Base-by-base conservation (phyloP, 2,113 vertebrate species). In the Gymnorhina tibicen region DNA sequence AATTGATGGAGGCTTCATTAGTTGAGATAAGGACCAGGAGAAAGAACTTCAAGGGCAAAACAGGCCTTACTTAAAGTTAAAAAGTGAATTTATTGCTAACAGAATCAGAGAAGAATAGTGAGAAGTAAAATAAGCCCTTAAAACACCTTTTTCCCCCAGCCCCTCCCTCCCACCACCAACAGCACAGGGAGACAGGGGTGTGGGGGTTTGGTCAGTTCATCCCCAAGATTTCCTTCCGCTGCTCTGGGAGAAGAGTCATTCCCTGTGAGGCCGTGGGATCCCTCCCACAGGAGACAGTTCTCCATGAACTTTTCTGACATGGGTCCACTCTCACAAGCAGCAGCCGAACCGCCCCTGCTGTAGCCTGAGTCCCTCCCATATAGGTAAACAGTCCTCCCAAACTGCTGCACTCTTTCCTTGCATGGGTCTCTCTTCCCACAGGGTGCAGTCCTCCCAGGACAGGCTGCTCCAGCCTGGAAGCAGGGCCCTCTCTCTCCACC, bases 261-360 rank as follows among this genome's bases (percentile, higher is more conserved):
- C 20, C 19, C 33, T 15, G 33, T 22, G 32, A 56, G 55, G 11
- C 30, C 11, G 3, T 55, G 30, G 52, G 28, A 17, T 55, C 30
- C 30, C 52, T 55, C 52, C 17, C 52, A 55, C 0, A 4, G 55
- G 32, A 56, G 5, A 56, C 32, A 22, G 20, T 10, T 56, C 32
- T n/a, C 21, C 1, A 1, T 15, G 33, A 56, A 56, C 55, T 4
- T 56, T 8, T 3, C 55, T 1, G 2, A 3, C 8, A 3, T 22
- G 32, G 55, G 32, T 6, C 55, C 20, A 1, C 13, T 56, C 55
- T n/a, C 32, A 22, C 2, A 5, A 56, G 32, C 55, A 56, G 13
- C 32, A n/a, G 55, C 32, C 32, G 13, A 11, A 33, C 19, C 12
- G 30, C 12, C 1, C 53, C 53, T 56, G 32, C 53, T 55, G 30